Evolutionary conservation across 2,113 vertebrate genomes (phyloP).

Genomic region (Pachypanchax playfairii): DNA sequence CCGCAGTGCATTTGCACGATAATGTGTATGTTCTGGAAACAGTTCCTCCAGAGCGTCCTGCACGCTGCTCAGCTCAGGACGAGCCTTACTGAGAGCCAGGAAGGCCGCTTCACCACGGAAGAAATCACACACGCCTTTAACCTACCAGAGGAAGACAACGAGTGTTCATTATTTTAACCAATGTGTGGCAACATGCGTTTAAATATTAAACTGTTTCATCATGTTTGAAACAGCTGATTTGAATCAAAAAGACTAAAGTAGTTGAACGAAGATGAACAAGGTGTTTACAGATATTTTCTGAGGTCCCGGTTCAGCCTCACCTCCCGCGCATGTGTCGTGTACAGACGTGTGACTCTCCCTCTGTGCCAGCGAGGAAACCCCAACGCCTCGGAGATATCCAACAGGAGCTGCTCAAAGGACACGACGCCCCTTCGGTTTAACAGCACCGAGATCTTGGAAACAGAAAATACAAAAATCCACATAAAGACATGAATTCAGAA

Average conservation of each 20-base stretch:
- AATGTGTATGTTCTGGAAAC: slow-evolving; percentile 82
- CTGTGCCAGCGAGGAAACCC: slow-evolving; percentile 92
- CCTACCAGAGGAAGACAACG: slow-evolving; percentile 36
- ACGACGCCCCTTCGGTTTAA: slow-evolving; percentile 90
- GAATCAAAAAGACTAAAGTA: not conserved
- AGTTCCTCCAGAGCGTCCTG: slow-evolving; percentile 88
- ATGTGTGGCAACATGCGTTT: too few relatives aligned
- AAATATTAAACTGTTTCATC: too few relatives aligned
- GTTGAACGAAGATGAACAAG: not conserved
- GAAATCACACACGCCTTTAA: slow-evolving; percentile 87
- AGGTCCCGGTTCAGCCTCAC: slow-evolving; percentile 42
- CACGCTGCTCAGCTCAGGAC: slow-evolving; percentile 83
- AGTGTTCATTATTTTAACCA: too few relatives aligned
- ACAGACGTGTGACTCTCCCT: slow-evolving; percentile 88
- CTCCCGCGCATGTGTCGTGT: slow-evolving; percentile 82
- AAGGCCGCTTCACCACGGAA: slow-evolving; percentile 90
- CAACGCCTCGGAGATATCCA: slow-evolving; percentile 92
- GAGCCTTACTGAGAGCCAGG: slow-evolving; percentile 87
- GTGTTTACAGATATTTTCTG: not conserved
- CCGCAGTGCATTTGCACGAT: slow-evolving; percentile 70
- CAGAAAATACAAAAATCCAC: not conserved
- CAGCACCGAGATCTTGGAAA: slow-evolving; percentile 79
- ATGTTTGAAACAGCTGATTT: not conserved
- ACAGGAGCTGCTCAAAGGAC: slow-evolving; percentile 90
- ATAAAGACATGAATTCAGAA: not conserved